Conservation (phyloP, 2,888 invertebrate genomes). For the Dicyrtoma fusca region DNA sequence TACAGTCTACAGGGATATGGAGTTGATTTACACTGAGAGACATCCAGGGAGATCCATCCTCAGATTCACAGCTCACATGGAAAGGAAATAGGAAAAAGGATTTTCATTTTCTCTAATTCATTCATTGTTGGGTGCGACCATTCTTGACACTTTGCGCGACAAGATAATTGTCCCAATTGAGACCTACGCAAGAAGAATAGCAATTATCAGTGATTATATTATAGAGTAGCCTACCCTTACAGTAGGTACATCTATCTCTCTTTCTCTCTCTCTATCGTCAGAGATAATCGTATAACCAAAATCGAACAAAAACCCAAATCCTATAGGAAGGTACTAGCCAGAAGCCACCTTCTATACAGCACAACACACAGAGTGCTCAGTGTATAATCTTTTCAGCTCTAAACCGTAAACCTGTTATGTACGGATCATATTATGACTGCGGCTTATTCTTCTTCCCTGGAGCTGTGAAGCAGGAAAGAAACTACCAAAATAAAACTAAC, state of each 20-base stretch:
- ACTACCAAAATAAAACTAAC: no score
- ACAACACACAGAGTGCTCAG: no score
- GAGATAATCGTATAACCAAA: neutral
- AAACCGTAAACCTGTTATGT: no score
- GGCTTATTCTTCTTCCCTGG: no score
- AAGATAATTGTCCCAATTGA: slow-evolving; percentile 17
- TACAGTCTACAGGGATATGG: no score
- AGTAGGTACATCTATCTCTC: slow-evolving; percentile 8
- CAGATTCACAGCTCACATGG: neutral
- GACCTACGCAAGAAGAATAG: slow-evolving; percentile 10
- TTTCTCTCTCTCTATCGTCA: neutral
- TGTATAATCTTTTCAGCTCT: neutral
- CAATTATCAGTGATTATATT: slow-evolving; percentile 22
- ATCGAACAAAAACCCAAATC: neutral
- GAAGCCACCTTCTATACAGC: neutral
- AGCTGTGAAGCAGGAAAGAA: no score
- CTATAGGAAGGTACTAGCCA: neutral
- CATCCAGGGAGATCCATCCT: neutral
- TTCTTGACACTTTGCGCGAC: slow-evolving; percentile 21
- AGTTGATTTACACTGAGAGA: no score
- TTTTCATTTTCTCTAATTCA: neutral
- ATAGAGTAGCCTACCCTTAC: neutral
- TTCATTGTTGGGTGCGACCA: slow-evolving; percentile 26
- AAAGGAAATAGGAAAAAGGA: slow-evolving; percentile 5
- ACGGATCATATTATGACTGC: no score